Evolutionary conservation across 2,888 invertebrate species (phyloP).

Genomic region (Eupithecia abbreviata): DNA sequence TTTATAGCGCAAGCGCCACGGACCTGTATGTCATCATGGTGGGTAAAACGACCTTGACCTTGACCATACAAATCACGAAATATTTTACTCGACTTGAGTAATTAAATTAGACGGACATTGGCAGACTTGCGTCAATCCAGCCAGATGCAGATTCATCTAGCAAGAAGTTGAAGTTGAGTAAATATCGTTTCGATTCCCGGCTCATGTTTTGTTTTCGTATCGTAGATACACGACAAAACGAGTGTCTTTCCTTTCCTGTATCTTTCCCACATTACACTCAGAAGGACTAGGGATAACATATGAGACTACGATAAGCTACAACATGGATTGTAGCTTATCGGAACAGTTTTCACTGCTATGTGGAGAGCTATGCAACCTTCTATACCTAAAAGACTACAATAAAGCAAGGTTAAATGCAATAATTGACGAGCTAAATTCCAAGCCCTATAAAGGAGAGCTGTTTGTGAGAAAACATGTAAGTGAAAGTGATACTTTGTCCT

Average conservation of each 20-base stretch:
- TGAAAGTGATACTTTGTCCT: conserved; percentile 21
- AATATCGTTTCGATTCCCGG: neutral
- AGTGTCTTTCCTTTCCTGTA: neutral
- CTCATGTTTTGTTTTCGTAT: neutral
- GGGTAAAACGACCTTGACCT: too few species aligned
- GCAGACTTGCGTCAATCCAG: too few species aligned
- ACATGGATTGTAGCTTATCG: conserved; percentile 55
- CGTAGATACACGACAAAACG: neutral
- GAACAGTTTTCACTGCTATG: conserved; percentile 66
- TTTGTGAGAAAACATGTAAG: conserved; percentile 77
- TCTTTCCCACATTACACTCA: neutral
- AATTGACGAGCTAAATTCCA: conserved; percentile 85
- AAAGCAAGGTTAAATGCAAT: conserved; percentile 78
- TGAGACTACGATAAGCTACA: too few species aligned
- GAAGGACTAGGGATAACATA: neutral
- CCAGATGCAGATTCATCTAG: too few species aligned
- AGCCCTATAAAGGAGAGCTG: conserved; percentile 82
- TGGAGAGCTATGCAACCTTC: conserved; percentile 67
- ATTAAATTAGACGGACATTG: too few species aligned
- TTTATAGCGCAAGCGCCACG: too few species aligned
- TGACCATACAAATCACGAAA: too few species aligned
- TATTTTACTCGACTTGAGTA: too few species aligned
- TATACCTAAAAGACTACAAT: conserved; percentile 72
- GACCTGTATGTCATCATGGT: too few species aligned
- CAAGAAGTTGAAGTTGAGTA: too few species aligned